Evolutionary conservation across 2,797 vertebrate species (phyloP).

Genomic region (Acestrorhynchus altus): DNA sequence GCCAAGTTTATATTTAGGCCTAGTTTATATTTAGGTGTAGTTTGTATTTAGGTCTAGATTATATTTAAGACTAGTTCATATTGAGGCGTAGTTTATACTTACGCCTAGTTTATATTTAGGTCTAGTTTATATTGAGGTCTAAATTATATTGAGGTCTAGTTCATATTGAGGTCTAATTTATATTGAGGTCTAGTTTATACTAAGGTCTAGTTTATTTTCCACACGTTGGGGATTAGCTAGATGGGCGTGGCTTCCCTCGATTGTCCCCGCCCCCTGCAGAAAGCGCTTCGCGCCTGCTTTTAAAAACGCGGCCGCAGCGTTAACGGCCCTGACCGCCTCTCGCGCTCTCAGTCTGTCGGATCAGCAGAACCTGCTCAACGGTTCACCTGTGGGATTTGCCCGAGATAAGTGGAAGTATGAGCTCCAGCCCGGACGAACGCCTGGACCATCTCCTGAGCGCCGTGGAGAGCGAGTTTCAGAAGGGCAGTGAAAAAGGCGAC

Average conservation of each 20-base stretch:
- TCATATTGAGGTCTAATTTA: no score
- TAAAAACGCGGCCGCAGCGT: slow-evolving; percentile 54
- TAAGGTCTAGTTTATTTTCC: neutral
- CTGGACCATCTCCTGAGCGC: slow-evolving; percentile 85
- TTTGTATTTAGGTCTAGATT: no score
- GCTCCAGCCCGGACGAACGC: slow-evolving; percentile 78
- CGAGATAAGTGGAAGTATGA: slow-evolving; percentile 67
- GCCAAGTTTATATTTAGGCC: no score
- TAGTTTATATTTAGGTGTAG: no score
- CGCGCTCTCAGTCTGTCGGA: slow-evolving; percentile 28
- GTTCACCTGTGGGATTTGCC: slow-evolving; percentile 25
- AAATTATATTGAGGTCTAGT: no score
- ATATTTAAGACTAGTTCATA: no score
- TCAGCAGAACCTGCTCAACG: neutral
- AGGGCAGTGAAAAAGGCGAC: slow-evolving; percentile 83
- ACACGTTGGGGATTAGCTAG: neutral
- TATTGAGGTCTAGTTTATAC: no score
- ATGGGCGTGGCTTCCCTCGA: slow-evolving; percentile 53
- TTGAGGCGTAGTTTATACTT: no score
- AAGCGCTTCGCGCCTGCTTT: slow-evolving; percentile 74
- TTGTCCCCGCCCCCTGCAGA: slow-evolving; percentile 71
- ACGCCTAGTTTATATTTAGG: no score
- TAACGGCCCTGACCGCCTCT: slow-evolving; percentile 50
- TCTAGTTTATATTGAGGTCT: no score
- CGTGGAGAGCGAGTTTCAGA: slow-evolving; percentile 83